These are phyloP conservation scores for Vidua macroura DNA, from an alignment of 2,113 vertebrate species.

Conservation along the genomic window DNA sequence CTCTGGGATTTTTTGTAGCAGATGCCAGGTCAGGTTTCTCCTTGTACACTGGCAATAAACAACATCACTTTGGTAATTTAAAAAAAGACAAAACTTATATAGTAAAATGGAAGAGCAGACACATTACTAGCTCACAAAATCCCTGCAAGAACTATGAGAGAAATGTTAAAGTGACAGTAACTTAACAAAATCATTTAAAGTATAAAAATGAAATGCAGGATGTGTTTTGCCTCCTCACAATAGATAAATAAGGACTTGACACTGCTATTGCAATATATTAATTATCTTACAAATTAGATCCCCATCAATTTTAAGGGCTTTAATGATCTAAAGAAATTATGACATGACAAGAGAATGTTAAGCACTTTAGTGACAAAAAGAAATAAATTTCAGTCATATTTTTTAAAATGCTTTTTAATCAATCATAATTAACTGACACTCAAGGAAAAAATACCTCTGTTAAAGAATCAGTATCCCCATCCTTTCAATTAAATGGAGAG, in stretches of 20 bases:
- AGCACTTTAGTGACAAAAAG: neutral
- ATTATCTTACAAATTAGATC: neutral
- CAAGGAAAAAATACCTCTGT: neutral
- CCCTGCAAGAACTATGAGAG: neutral
- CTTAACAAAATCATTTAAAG: neutral
- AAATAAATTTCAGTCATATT: neutral
- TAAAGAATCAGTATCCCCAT: neutral
- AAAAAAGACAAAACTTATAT: neutral
- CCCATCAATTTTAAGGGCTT: neutral
- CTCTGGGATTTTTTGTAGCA: neutral
- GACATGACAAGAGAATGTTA: neutral
- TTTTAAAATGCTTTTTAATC: neutral
- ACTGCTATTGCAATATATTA: neutral
- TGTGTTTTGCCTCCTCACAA: neutral
- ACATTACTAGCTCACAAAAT: neutral
- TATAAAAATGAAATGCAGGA: neutral
- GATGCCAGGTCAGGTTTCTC: neutral
- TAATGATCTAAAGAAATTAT: neutral
- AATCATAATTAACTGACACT: slow-evolving; percentile 1
- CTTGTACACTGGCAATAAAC: neutral
- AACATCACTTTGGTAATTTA: neutral
- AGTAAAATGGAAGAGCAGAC: neutral
- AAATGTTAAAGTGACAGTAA: neutral
- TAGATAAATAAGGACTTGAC: neutral
- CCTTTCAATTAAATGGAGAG: neutral